Conservation (phyloP, 2,113 vertebrate genomes). For the Todiramphus saurophagus region DNA sequence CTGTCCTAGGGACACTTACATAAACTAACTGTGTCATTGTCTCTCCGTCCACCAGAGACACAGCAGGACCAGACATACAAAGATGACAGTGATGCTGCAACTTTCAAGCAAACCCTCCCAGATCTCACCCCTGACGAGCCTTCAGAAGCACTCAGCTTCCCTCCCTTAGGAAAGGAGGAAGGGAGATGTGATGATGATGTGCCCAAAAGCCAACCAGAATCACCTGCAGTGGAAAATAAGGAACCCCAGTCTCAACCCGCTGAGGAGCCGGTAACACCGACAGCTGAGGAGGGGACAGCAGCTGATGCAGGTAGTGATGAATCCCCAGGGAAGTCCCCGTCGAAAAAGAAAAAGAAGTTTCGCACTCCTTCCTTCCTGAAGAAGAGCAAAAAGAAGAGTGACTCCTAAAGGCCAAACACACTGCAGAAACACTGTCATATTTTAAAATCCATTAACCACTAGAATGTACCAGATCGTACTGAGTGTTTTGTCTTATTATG, state of each 20-base stretch:
- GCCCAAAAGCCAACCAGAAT: slow-evolving; percentile 49
- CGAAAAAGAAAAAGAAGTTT: slow-evolving; percentile 99
- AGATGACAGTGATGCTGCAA: slow-evolving; percentile 90
- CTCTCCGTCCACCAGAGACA: slow-evolving; percentile 76
- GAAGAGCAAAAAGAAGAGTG: slow-evolving; percentile 98
- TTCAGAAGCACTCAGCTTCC: slow-evolving; percentile 84
- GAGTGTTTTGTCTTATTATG: slow-evolving; percentile 74
- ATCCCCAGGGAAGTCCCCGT: slow-evolving; percentile 97
- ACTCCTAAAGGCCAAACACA: slow-evolving; percentile 80
- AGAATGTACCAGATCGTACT: slow-evolving; percentile 82
- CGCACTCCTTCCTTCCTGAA: slow-evolving; percentile 98
- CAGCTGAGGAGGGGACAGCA: slow-evolving; percentile 75
- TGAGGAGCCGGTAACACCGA: slow-evolving; percentile 67
- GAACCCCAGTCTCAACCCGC: slow-evolving; percentile 61
- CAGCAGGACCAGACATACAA: slow-evolving; percentile 79
- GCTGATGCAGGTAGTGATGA: slow-evolving; percentile 90
- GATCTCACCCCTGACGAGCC: slow-evolving; percentile 93
- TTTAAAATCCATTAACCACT: slow-evolving; percentile 80
- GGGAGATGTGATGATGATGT: slow-evolving; percentile 56
- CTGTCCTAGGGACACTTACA: neutral
- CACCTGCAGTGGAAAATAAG: slow-evolving; percentile 61
- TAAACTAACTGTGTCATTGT: neutral
- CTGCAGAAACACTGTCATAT: slow-evolving; percentile 64
- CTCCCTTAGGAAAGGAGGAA: slow-evolving; percentile 75
- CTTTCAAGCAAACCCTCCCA: slow-evolving; percentile 92